A percentile compares a stretch with the other conserved stretches of the same genome.
phyloP scores from a whole-genome alignment of 1,140 invertebrate species.

The Aphidius gifuensis region DNA sequence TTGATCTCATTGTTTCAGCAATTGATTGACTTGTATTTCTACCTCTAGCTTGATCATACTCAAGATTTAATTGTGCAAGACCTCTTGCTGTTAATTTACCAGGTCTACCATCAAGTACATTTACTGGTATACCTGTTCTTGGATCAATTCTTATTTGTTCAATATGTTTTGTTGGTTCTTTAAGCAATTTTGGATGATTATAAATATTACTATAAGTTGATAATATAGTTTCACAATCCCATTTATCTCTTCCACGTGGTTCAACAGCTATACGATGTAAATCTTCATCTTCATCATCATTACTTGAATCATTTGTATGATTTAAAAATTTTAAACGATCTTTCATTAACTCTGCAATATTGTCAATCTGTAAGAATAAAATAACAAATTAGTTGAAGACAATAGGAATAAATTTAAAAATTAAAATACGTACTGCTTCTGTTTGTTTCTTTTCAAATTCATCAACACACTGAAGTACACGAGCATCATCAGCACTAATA shows the following conservation, averaged over 20 bases:
- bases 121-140: slow-evolving; percentile 72
- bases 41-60: slow-evolving; percentile 42
- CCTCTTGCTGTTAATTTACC: slow-evolving; percentile 67
- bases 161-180: slow-evolving; percentile 65
- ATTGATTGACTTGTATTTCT: slow-evolving; percentile 54
- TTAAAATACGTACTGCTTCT: slow-evolving; percentile 34
- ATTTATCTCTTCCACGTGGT: slow-evolving; percentile 64
- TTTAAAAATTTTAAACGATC: slow-evolving; percentile 41
- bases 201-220: slow-evolving; percentile 87
- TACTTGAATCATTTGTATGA: slow-evolving; percentile 32
- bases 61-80: slow-evolving; percentile 63
- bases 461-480: slow-evolving; percentile 60
- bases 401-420: background rate
- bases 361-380: slow-evolving; percentile 32
- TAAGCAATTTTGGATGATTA: slow-evolving; percentile 86
- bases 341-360: slow-evolving; percentile 40
- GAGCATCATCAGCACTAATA: slow-evolving; percentile 64
- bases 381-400: background rate
- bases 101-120: slow-evolving; percentile 57
- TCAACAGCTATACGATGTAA: slow-evolving; percentile 61
- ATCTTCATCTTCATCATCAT: slow-evolving; percentile 59
- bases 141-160: slow-evolving; percentile 68
- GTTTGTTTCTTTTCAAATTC: slow-evolving; percentile 57
- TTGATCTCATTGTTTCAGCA: slow-evolving; percentile 67
- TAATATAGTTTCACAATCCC: slow-evolving; percentile 92